Evolutionary conservation across 2,797 vertebrate species (phyloP).

Genomic region (Aeoliscus strigatus): DNA sequence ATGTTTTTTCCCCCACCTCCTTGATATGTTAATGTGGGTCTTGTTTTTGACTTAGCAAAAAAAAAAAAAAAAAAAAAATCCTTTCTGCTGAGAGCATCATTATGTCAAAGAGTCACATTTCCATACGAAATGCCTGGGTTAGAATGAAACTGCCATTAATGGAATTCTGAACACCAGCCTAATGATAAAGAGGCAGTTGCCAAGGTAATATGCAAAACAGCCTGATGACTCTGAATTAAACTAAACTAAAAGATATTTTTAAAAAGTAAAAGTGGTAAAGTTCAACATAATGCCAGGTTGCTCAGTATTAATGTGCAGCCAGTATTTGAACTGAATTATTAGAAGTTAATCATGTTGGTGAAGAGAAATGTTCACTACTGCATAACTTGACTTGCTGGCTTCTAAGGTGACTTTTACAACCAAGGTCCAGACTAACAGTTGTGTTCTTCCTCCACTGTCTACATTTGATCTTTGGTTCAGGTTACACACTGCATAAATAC

Average conservation of each 20-base stretch:
- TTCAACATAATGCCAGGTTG: too few relatives aligned
- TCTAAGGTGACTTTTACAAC: too few relatives aligned
- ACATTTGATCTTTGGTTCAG: too few relatives aligned
- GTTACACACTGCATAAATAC: too few relatives aligned
- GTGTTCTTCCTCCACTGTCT: too few relatives aligned
- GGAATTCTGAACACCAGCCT: conserved; percentile 59
- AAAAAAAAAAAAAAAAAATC: conserved; percentile 53
- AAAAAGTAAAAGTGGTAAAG: conserved; percentile 35
- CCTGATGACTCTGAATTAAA: conserved; percentile 59
- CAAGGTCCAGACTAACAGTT: too few relatives aligned
- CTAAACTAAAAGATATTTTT: conserved; percentile 53
- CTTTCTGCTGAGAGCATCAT: conserved; percentile 60
- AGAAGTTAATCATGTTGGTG: too few relatives aligned
- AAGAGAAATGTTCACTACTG: too few relatives aligned
- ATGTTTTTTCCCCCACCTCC: conserved; percentile 31
- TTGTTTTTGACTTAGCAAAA: conserved; percentile 61
- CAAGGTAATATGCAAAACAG: conserved; percentile 72
- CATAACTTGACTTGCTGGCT: too few relatives aligned
- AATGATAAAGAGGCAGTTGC: conserved; percentile 71
- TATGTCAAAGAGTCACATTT: conserved; percentile 70
- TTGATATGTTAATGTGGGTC: conserved; percentile 68
- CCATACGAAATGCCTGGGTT: conserved; percentile 67
- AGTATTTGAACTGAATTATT: too few relatives aligned
- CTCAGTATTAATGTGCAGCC: too few relatives aligned
- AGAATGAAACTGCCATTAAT: conserved; percentile 70